Evolutionary conservation across 2,797 vertebrate genomes (phyloP).

Genomic region (Pseudomugil gertrudae): DNA sequence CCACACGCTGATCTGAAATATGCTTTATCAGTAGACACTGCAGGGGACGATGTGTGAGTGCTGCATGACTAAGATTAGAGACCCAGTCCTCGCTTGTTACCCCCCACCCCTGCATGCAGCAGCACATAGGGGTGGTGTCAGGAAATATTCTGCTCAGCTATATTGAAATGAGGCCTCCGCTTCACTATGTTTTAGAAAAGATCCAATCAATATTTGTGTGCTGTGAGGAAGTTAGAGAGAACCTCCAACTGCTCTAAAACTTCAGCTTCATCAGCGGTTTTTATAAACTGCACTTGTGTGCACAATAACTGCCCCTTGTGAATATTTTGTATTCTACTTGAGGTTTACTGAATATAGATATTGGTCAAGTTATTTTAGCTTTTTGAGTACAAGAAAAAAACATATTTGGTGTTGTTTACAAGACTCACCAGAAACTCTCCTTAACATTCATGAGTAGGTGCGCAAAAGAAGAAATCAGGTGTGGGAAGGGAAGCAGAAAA

Average conservation of each 20-base stretch:
- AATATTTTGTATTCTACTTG: neutral
- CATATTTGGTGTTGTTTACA: no score
- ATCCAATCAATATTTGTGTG: no score
- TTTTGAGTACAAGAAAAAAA: neutral
- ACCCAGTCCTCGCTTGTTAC: conserved; percentile 40
- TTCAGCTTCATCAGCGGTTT: neutral
- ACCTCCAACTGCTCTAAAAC: neutral
- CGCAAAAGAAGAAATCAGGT: neutral
- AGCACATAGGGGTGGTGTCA: neutral
- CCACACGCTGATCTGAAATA: neutral
- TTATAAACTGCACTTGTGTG: neutral
- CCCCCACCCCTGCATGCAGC: neutral
- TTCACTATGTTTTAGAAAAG: neutral
- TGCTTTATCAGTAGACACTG: conserved; percentile 63
- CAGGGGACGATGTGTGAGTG: conserved; percentile 61
- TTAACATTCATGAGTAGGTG: neutral
- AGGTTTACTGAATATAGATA: neutral
- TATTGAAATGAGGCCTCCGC: neutral
- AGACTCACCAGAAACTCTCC: neutral
- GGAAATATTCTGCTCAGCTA: neutral
- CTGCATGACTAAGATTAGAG: conserved; percentile 72
- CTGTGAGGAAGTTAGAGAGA: neutral
- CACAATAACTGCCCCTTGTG: neutral
- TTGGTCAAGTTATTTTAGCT: neutral
- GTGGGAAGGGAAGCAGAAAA: neutral